Percentiles rank a stretch among this genome's conserved stretches.
Conservation (phyloP, 1,140 invertebrate genomes). For the Lethrus apterus region DNA sequence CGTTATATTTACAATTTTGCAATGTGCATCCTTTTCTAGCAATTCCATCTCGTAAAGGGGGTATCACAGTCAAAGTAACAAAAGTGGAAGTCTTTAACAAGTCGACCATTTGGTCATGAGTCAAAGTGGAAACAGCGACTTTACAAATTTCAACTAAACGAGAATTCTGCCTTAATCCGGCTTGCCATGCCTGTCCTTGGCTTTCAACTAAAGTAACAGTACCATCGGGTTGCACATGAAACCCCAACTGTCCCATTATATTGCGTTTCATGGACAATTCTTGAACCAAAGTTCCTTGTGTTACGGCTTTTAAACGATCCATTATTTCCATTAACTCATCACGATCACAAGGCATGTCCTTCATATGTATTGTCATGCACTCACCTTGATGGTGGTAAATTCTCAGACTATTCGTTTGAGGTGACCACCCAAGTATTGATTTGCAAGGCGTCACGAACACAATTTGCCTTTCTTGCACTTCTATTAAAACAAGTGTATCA, state of each 20-base stretch:
- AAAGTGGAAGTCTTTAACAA: slow-evolving; percentile 82
- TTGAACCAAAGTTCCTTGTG: slow-evolving; percentile 62
- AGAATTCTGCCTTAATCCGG: slow-evolving; percentile 82
- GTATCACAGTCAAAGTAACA: slow-evolving; percentile 78
- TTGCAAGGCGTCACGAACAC: slow-evolving; percentile 81
- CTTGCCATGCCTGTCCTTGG: slow-evolving; percentile 78
- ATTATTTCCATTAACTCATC: slow-evolving; percentile 77
- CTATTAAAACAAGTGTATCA: slow-evolving; percentile 81
- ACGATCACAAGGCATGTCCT: slow-evolving; percentile 55
- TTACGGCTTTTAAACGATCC: slow-evolving; percentile 61
- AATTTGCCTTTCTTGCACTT: slow-evolving; percentile 73
- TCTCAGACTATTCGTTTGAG: slow-evolving; percentile 49
- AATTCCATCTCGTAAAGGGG: slow-evolving; percentile 46
- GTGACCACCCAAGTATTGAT: slow-evolving; percentile 61
- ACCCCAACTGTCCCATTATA: slow-evolving; percentile 80
- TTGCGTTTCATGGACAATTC: slow-evolving; percentile 68
- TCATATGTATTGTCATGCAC: slow-evolving; percentile 67
- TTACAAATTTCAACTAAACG: slow-evolving; percentile 90
- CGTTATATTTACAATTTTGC: slow-evolving; percentile 60
- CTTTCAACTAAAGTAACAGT: slow-evolving; percentile 90
- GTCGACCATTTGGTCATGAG: slow-evolving; percentile 90
- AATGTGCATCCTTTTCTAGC: slow-evolving; percentile 57
- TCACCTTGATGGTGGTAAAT: slow-evolving; percentile 76
- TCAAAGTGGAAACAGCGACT: slow-evolving; percentile 77
- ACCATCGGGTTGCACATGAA: slow-evolving; percentile 93